Evolutionary conservation across 2,113 vertebrate species (phyloP).

Genomic region (Oreochromis niloticus): DNA sequence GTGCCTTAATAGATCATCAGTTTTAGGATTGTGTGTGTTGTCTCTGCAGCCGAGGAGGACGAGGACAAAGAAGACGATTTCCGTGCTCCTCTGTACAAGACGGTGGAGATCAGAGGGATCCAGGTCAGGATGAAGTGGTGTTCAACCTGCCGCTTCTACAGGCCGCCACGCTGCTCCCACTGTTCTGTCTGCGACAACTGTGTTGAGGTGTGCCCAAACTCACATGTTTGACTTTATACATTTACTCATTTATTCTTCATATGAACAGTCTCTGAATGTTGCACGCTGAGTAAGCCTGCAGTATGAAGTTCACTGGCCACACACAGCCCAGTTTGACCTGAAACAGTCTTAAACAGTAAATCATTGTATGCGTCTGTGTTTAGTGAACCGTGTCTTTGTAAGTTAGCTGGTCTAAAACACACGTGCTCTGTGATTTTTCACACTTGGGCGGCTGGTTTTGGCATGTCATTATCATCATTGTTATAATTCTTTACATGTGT

Average conservation of each 20-base stretch:
- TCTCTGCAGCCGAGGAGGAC: constrained; percentile 85
- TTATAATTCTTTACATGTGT: background rate
- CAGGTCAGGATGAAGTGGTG: constrained; percentile 99
- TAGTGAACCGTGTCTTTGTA: background rate
- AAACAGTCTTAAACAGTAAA: background rate
- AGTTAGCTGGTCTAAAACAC: background rate
- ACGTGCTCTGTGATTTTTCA: background rate
- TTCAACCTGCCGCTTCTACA: constrained; percentile 95
- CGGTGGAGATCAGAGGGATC: constrained; percentile 94
- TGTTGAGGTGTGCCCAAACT: constrained; percentile 81
- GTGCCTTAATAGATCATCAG: background rate
- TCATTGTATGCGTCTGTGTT: background rate
- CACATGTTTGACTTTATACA: background rate
- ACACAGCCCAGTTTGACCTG: background rate
- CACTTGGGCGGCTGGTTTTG: background rate
- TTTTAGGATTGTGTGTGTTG: background rate
- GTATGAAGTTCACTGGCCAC: background rate
- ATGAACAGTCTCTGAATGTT: background rate
- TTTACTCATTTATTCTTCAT: background rate
- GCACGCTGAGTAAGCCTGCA: background rate
- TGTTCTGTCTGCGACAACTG: constrained; percentile 98
- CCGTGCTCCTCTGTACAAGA: constrained; percentile 94
- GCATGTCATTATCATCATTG: rapidly evolving
- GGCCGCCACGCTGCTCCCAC: constrained; percentile 93
- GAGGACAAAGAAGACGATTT: constrained; percentile 98